Evolutionary conservation across 2,113 vertebrate species (phyloP), one percentile per base, ranked within the genome.

Genomic region (Takifugu bimaculatus): DNA sequence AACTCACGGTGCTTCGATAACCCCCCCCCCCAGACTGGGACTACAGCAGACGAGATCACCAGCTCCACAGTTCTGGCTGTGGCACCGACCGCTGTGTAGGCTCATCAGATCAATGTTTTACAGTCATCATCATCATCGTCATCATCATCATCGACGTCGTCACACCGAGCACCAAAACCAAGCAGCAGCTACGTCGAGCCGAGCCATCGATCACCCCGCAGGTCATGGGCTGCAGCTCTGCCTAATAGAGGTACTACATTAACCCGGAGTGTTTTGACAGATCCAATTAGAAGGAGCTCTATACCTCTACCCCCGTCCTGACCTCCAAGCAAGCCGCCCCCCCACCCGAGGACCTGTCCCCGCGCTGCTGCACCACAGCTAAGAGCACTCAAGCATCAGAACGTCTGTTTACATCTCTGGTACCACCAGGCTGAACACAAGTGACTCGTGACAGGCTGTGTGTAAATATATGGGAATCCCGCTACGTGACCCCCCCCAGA

Each of bases 371-470:
- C 32, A 35, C 5, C 32, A 35, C 35, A 39, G 35, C 35, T 39
- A 11, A 39, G 7, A 39, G 35, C 35, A 39, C 7, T 11, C 11
- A 20, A 20, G 20, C 20, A 20, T 77, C 80, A 68, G 61, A 82
- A 76, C n/a, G 63, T 81, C 81, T 85, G 83, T 87, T 85, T 54
- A 74, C 63, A 82, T 78, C 78, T 49, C 52, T 70, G 75, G 80
- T 57, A 35, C 72, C 80, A 67, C 59, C 70, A 50, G 51, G 79
- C 67, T 65, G 6, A 72, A 72, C 82, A 70, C 74, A 86, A 85
- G 85, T 80, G 80, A 77, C 75, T 65, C 86, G 87, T 88, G 67
- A 87, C 82, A 82, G 83, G 82, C 82, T 71, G 77, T 72, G 63
- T 80, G 56, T 25, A 13, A 59, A 65, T 28, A 82, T 62, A 79